Conservation (phyloP, 2,888 invertebrate genomes). For the Agriopis aurantiaria region DNA sequence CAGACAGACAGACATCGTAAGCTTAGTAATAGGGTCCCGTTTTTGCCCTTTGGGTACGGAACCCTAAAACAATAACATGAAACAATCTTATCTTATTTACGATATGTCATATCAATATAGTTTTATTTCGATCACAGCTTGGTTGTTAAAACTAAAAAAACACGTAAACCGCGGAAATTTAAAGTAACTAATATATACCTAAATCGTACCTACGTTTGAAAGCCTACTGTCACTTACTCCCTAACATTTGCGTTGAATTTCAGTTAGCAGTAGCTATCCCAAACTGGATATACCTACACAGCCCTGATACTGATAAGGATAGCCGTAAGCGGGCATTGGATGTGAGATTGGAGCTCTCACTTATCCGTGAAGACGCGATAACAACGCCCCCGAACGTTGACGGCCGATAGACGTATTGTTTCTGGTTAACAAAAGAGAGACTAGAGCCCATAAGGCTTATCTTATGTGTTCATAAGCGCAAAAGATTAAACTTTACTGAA, state of each 20-base stretch:
- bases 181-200: too few species aligned
- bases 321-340: conserved; percentile 53
- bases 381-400: conserved; percentile 49
- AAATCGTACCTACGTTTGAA: not conserved
- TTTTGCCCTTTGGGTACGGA: too few species aligned
- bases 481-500: conserved; percentile 3
- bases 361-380: conserved; percentile 51
- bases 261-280: conserved; percentile 21
- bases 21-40: too few species aligned
- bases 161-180: too few species aligned
- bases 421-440: conserved; percentile 40
- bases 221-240: not conserved
- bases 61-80: too few species aligned
- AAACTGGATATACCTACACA: conserved; percentile 21
- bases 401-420: conserved; percentile 47
- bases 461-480: conserved; percentile 17
- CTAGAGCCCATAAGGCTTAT: conserved; percentile 26
- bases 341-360: conserved; percentile 55
- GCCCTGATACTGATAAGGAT: conserved; percentile 57
- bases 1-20: too few species aligned
- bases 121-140: too few species aligned
- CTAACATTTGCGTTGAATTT: conserved; percentile 11
- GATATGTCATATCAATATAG: too few species aligned
- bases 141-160: too few species aligned
- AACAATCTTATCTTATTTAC: too few species aligned